These are phyloP conservation scores for Catharus minimus DNA, from an alignment of 2,113 vertebrate genomes.

Conservation along the genomic window DNA sequence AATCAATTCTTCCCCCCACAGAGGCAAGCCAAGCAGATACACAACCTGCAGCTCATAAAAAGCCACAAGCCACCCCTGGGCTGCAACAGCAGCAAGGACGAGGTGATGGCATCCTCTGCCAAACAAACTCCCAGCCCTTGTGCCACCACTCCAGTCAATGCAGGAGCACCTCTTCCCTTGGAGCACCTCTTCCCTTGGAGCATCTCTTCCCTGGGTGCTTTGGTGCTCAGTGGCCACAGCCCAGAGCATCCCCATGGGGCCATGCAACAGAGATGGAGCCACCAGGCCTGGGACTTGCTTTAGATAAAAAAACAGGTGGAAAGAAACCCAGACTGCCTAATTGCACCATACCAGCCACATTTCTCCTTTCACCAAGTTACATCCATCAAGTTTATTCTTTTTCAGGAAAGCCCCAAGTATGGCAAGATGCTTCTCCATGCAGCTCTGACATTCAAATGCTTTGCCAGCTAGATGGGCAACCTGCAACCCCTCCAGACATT, in stretches of 20 bases:
- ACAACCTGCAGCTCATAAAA: background rate
- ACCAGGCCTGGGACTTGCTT: background rate
- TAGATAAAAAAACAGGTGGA: background rate
- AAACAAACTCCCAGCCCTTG: fast-evolving
- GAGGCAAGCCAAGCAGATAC: background rate
- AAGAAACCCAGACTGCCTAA: background rate
- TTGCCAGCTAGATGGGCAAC: background rate
- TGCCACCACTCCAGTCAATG: fast-evolving
- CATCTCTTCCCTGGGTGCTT: background rate
- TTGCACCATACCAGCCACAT: fast-evolving
- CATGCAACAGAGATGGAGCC: background rate
- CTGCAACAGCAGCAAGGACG: fast-evolving
- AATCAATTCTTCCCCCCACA: background rate
- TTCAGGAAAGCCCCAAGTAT: background rate
- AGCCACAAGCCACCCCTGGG: background rate
- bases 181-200: background rate
- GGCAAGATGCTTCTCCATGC: background rate
- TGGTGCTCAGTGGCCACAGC: background rate
- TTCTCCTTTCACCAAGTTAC: background rate
- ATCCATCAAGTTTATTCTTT: background rate
- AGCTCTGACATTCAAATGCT: background rate
- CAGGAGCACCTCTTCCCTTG: background rate
- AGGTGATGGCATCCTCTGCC: fast-evolving
- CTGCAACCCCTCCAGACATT: background rate
- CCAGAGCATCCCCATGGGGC: background rate